Evolutionary conservation across 1,140 invertebrate genomes (phyloP).

Genomic region (Adoxophyes honmai): DNA sequence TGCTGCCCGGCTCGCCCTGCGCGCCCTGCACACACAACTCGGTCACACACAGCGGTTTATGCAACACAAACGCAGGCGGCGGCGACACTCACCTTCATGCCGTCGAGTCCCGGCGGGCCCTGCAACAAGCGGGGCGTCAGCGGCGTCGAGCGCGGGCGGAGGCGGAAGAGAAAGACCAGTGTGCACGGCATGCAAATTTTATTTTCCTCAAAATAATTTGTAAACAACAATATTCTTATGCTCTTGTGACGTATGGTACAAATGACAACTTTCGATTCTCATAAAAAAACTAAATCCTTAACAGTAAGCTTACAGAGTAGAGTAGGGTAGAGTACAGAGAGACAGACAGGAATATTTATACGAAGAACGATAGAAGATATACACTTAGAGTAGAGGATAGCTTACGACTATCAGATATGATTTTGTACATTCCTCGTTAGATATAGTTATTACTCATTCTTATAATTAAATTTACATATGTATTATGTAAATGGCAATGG

Average conservation of each 20-base stretch:
- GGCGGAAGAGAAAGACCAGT: constrained; percentile 46
- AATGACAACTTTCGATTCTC: constrained; percentile 65
- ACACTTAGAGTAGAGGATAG: constrained; percentile 9
- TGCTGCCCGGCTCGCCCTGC: constrained; percentile 92
- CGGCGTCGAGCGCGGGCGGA: neutral
- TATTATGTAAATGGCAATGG: constrained; percentile 12
- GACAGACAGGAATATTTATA: constrained; percentile 21
- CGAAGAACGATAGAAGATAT: constrained; percentile 12
- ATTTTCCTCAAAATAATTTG: constrained; percentile 74
- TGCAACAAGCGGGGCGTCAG: constrained; percentile 56
- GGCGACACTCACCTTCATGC: constrained; percentile 80
- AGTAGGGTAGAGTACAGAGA: constrained; percentile 14
- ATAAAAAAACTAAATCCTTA: constrained; percentile 72
- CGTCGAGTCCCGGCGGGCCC: constrained; percentile 82
- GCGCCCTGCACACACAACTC: constrained; percentile 83
- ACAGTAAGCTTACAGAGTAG: constrained; percentile 28
- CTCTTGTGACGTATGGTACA: constrained; percentile 66
- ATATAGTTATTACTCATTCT: constrained; percentile 7
- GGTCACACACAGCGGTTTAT: neutral
- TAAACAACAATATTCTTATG: constrained; percentile 71
- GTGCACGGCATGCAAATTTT: constrained; percentile 70
- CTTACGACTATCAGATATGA: constrained; percentile 32
- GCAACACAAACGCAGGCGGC: neutral
- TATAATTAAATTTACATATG: constrained; percentile 12
- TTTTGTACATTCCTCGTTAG: constrained; percentile 47